Evolutionary conservation across 2,888 invertebrate genomes (phyloP), one percentile per base, ranked within the genome.

Genomic region (Tipula confusa): DNA sequence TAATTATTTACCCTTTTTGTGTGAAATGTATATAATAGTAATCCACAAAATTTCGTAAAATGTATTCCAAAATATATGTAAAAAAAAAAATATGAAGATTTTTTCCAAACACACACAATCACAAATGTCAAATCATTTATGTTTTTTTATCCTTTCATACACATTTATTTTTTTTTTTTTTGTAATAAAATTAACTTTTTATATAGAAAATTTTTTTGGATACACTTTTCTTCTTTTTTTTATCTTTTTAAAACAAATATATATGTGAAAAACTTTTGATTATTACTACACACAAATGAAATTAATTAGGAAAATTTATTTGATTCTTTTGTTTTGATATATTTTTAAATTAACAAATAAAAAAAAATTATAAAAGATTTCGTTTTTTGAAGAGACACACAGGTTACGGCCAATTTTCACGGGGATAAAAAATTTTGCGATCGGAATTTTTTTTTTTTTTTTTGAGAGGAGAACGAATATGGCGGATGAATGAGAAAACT

Each of bases 121-220:
- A 80, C 80, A 82, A 82, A 82, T 33, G 82, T 82, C 82, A 82
- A 82, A 82, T 82, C 82, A 82, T 82, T 82, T 82, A 82, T 33
- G 31, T 82, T 82, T 82, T 80, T 33, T 82, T 82, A 82, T 82
- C 82, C 82, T 82, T 82, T 82, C 33, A 18, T 82, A 82, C 33
- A 82, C 82, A 82, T 82, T 82, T 31, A 81, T 29, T 82, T 36
- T 29, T 64, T 24, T 64, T 64, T 64, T 64, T 64, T 64, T 64
- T 64, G 64, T 64, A 64, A 64, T 24, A 64, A 64, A 64, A 64
- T 64, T 64, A 64, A 48, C 48, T 48, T 48, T 48, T 2, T 38
- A 48, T 48, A 33, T 33, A 33, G 33, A 48, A 11, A 48, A 48
- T 18, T 9, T 48, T 48, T 64, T 64, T 64, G 24, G 64, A 64